Evolutionary conservation across 2,113 vertebrate species (phyloP), one percentile per base, ranked within the genome.

Genomic region (Uropsilus gracilis): DNA sequence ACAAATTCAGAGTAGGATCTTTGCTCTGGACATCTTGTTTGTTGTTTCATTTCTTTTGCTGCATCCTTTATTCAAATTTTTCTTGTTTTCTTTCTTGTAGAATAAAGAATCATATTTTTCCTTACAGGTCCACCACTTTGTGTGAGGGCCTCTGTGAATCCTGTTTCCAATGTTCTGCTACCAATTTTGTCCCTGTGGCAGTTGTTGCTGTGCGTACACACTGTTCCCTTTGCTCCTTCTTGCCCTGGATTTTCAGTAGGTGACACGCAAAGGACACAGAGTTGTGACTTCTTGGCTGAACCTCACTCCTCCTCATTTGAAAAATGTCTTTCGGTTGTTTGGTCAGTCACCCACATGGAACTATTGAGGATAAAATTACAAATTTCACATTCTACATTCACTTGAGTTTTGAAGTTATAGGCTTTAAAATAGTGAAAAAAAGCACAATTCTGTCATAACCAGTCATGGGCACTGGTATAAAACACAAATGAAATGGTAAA

Each of bases 31-130:
- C 85, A 88, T 32, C 92, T 96, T 90, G 68, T 95, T 95, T 95
- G 91, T 59, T 86, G 89, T 92, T 96, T 96, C 90, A 89, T 90
- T 92, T 88, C 48, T 92, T 92, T 95, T 92, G 69, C 82, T 66
- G 88, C 86, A 90, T 80, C 96, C 11, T 86, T 57, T 13, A 85
- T 83, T 12, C 6, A 59, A 32, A 6, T 78, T 61, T 68, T 69
- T 87, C 46, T 87, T 55, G 2, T 85, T 89, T 59, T 84, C 11
- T 82, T 82, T 89, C 16, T 83, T 16, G 3, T 46, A 86, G 34
- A 72, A 24, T 63, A 46, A 73, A 39, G 11, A 80, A 28, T 73
- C 18, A 1, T 20, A n/a, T 44, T 86, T 85, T 86, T 46, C 22
- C 82, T 63, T 13, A 92, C 2, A 77, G 59, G 42, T 50, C 11